phyloP scores from a whole-genome alignment of 2,888 invertebrate species.

The Cephus runcator region DNA sequence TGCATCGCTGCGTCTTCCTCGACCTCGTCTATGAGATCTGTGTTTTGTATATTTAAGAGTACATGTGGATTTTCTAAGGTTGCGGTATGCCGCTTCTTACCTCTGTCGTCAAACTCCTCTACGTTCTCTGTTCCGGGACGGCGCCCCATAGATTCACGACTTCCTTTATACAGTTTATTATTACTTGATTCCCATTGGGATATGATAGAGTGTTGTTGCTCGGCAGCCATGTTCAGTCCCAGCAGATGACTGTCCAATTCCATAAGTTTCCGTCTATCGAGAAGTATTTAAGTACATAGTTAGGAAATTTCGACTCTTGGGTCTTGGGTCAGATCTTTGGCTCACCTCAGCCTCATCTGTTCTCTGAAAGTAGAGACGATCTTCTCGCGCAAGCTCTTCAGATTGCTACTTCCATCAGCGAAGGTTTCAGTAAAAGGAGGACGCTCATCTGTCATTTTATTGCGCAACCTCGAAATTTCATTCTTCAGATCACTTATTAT shows the following conservation, averaged over 20 bases:
- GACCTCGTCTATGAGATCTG: slow-evolving; percentile 54
- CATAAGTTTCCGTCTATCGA: slow-evolving; percentile 77
- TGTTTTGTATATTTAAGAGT: background rate
- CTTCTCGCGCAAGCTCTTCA: slow-evolving; percentile 81
- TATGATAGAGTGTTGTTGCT: slow-evolving; percentile 88
- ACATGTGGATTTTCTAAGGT: background rate
- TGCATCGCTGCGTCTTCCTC: slow-evolving; percentile 78
- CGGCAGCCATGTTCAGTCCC: slow-evolving; percentile 88
- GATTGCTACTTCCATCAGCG: slow-evolving; percentile 62
- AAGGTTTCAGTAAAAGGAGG: slow-evolving; percentile 61
- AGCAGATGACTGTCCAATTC: slow-evolving; percentile 91
- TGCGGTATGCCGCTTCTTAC: slow-evolving; percentile 26
- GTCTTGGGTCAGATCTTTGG: background rate
- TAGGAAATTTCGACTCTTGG: background rate
- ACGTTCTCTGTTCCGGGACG: slow-evolving; percentile 41
- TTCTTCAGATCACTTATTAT: slow-evolving; percentile 85
- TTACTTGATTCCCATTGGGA: slow-evolving; percentile 90
- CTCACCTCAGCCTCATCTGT: slow-evolving; percentile 85
- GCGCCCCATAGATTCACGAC: slow-evolving; percentile 65
- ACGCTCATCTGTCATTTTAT: slow-evolving; percentile 82
- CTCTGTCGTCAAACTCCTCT: slow-evolving; percentile 46
- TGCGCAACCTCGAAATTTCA: slow-evolving; percentile 82
- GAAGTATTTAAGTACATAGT: background rate
- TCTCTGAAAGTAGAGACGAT: slow-evolving; percentile 91
- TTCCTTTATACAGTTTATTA: slow-evolving; percentile 76